Percentiles rank a stretch among this genome's conserved stretches.
Conservation (phyloP, 2,888 invertebrate species). For the Diadegma fenestrale region DNA sequence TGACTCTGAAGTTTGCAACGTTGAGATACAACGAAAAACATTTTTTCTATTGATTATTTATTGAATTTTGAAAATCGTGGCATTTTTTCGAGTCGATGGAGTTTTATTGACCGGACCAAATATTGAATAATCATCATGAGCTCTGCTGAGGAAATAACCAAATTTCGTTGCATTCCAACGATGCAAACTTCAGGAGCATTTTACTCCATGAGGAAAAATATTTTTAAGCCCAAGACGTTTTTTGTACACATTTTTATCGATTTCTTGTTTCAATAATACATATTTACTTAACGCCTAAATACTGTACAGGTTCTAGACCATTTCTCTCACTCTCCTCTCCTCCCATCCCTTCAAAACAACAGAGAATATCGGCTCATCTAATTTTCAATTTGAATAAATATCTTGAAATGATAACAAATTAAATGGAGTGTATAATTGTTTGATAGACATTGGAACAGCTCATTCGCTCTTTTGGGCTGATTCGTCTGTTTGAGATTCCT, state of each 20-base stretch:
- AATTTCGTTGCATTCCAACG: no score
- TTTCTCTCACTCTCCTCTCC: conserved; percentile 11
- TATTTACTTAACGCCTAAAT: conserved; percentile 60
- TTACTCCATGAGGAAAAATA: background rate
- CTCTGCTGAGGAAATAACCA: no score
- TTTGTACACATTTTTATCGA: conserved; percentile 8
- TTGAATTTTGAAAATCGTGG: no score
- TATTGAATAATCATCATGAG: no score
- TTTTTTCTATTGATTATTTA: no score
- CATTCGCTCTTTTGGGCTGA: conserved; percentile 50
- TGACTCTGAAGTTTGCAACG: no score
- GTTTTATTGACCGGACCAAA: no score
- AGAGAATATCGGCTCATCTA: conserved; percentile 19
- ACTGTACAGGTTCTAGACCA: conserved; percentile 57
- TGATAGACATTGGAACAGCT: background rate
- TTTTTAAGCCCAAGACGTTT: background rate
- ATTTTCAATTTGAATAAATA: conserved; percentile 26
- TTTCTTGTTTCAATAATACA: conserved; percentile 28
- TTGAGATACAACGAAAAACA: no score
- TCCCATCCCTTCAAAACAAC: conserved; percentile 12
- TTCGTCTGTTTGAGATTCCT: conserved; percentile 81
- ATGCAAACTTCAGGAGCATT: no score
- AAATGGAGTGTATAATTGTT: conserved; percentile 54
- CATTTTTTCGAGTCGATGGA: no score
- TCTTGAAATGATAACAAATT: conserved; percentile 5